These are phyloP conservation scores for Chrysemys picta DNA, from an alignment of 2,113 vertebrate species.

Conservation along the genomic window DNA sequence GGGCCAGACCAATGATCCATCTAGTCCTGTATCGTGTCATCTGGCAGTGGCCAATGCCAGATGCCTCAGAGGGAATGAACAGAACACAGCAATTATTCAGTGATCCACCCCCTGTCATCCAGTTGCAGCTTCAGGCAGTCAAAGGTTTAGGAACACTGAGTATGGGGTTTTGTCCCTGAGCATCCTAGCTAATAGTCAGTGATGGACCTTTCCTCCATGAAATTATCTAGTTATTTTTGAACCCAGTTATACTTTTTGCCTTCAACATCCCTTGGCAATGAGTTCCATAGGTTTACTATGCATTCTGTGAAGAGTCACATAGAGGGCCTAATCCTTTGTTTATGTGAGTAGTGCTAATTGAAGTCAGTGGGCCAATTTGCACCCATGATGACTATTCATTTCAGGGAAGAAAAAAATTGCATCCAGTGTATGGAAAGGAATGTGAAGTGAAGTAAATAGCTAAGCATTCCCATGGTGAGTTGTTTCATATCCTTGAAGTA, in stretches of 20 bases:
- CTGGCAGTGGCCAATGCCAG: background rate
- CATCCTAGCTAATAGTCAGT: too few species aligned
- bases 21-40: background rate
- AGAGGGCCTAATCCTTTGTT: background rate
- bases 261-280: background rate
- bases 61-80: background rate
- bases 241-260: background rate
- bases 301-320: background rate
- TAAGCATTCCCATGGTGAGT: background rate
- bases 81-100: background rate
- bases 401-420: background rate
- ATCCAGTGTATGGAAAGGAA: background rate
- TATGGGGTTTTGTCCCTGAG: too few species aligned
- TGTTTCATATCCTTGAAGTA: slow-evolving; percentile 7
- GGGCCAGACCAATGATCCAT: background rate
- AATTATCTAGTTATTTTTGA: too few species aligned
- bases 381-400: background rate
- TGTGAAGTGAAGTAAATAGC: background rate
- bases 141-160: too few species aligned
- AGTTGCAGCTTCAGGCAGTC: too few species aligned
- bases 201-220: too few species aligned
- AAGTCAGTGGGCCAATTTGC: background rate
- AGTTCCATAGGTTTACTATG: background rate
- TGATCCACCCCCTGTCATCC: background rate
- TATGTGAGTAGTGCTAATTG: background rate